phyloP scores from a whole-genome alignment of 2,113 vertebrate species.

The Erythrocercus mccallii region DNA sequence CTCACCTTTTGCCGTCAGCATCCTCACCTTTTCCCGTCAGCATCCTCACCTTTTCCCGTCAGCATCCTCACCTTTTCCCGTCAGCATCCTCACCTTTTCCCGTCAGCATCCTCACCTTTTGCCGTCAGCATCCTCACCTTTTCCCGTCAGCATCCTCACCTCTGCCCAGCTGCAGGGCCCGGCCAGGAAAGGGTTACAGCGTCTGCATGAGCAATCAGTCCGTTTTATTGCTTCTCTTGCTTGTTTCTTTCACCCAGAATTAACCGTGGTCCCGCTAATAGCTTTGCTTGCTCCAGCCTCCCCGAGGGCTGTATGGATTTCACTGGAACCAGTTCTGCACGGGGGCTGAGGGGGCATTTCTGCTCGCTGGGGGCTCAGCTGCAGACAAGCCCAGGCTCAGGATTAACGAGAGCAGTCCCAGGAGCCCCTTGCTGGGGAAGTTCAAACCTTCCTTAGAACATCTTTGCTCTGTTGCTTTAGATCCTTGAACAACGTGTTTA shows the following conservation, averaged over 20 bases:
- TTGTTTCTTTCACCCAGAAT: conserved; percentile 50
- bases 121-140: too few relatives aligned
- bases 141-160: not conserved
- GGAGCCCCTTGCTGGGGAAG: conserved; percentile 14
- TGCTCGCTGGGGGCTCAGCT: not conserved
- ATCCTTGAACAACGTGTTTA: conserved; percentile 33
- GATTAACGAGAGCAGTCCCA: conserved; percentile 41
- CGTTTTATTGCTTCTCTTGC: conserved; percentile 48
- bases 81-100: too few relatives aligned
- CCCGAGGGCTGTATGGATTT: conserved; percentile 19
- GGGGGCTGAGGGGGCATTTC: conserved; percentile 7
- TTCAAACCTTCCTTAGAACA: conserved; percentile 28
- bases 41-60: too few relatives aligned
- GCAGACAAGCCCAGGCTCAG: not conserved
- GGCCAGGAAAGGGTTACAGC: not conserved
- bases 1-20: too few relatives aligned
- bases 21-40: too few relatives aligned
- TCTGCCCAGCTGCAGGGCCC: not conserved
- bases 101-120: too few relatives aligned
- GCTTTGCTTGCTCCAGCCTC: conserved; percentile 25
- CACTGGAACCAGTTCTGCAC: not conserved
- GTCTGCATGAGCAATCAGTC: conserved; percentile 30
- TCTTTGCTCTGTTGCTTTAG: conserved; percentile 31
- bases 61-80: too few relatives aligned
- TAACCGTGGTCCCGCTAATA: conserved; percentile 48